Conservation (phyloP, 2,113 vertebrate species). For the Zosterops lateralis region DNA sequence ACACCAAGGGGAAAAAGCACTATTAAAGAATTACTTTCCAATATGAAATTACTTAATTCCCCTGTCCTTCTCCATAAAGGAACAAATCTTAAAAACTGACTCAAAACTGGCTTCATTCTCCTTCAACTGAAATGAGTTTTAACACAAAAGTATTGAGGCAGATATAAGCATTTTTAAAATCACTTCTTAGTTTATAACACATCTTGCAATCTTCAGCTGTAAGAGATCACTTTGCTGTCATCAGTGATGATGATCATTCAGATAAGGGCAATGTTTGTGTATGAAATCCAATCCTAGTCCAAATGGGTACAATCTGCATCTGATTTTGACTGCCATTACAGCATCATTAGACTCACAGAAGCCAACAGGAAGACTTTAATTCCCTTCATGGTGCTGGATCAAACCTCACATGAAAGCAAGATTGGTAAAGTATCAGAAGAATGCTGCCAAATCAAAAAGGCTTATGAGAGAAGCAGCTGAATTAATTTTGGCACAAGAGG, state of each 20-base stretch:
- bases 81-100: neutral
- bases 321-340: neutral
- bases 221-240: neutral
- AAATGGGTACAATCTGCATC: neutral
- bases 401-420: neutral
- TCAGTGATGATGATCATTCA: neutral
- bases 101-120: neutral
- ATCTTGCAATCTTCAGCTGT: neutral
- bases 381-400: neutral
- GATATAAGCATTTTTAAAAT: neutral
- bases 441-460: neutral
- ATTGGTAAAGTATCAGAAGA: neutral
- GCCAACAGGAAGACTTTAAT: neutral
- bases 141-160: neutral
- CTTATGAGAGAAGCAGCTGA: neutral
- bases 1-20: neutral
- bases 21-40: neutral
- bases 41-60: neutral
- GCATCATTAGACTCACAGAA: neutral
- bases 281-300: neutral
- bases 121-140: neutral
- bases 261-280: neutral
- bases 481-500: neutral
- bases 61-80: neutral
- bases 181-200: neutral